Base-by-base conservation (phyloP, 2,888 invertebrate genomes). In the Meiosimyza decipiens region DNA sequence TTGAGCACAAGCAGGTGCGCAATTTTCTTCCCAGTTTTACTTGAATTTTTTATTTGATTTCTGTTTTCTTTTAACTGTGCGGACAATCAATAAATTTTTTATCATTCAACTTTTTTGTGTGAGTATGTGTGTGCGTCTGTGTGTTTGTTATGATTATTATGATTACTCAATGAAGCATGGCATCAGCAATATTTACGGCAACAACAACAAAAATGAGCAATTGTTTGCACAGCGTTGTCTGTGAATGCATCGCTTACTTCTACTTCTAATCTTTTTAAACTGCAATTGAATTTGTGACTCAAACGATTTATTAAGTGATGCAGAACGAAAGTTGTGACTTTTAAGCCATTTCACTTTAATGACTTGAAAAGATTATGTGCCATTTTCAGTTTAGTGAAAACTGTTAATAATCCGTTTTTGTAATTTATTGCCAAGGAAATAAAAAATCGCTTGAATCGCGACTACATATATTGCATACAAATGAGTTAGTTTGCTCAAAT, bases 71-170 rank as follows among this genome's bases (percentile, higher is more conserved):
- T 79, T 69, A 57, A 40, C 13, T 40, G 18, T 55, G 54, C 71
- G 47, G 51, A 64, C 64, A 64, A 51, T 64, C 64, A 64, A 51
- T 64, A 63, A 9, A 50, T 50, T 73, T 67, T 76, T 80, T 81
- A 82, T 81, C 82, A 82, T 79, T 82, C 81, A 81, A 64, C 50
- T 16, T 50, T 64, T 47, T 51, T 64, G 49, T 50, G 50, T 33
- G 1, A 3, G 51, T 65, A 51, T 65, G 51, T 1, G 13, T 65
- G 65, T 13, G 15, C 51, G 50, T 33, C 1, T 51, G 62, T 51
- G 51, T 52, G 33, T 51, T 18, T 52, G 69, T 52, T 62, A 52
- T 82, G 67, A 72, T 72, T 72, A 72, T 71, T 68, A 71, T 71
- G 68, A 71, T 59, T 57, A 71, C 68, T 70, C 68, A 72, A 65